Evolutionary conservation across 2,113 vertebrate genomes (phyloP).

Genomic region (Choloepus hoffmanni): DNA sequence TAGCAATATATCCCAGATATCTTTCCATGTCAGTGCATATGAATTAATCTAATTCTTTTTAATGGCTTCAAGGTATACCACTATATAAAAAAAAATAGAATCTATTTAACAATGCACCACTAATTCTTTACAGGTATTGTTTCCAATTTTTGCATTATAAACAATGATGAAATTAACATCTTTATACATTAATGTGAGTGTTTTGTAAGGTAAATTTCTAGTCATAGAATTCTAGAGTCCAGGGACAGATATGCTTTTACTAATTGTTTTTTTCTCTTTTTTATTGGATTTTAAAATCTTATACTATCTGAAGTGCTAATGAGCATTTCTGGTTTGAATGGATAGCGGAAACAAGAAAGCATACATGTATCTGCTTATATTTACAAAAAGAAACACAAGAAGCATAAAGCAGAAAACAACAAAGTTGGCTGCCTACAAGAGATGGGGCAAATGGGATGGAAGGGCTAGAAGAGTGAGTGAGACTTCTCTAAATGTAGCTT

Average conservation of each 20-base stretch:
- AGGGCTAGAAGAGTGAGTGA: not conserved
- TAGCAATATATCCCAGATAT: not conserved
- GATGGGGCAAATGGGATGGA: not conserved
- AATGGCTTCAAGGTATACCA: not conserved
- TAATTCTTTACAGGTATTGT: not conserved
- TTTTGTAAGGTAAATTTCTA: not conserved
- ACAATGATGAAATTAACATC: not conserved
- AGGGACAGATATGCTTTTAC: not conserved
- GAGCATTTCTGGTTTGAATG: not conserved
- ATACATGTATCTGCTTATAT: not conserved
- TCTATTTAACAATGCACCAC: not conserved
- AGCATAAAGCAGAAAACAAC: not conserved
- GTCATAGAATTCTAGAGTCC: not conserved
- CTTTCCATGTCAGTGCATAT: not conserved
- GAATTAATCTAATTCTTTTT: not conserved
- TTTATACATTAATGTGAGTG: not conserved
- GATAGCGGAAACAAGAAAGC: not conserved
- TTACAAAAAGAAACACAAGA: not conserved
- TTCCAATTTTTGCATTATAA: not conserved
- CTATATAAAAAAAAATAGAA: not conserved
- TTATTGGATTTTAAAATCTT: not conserved
- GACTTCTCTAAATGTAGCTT: not conserved
- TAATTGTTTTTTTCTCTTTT: not conserved
- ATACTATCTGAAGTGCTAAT: not conserved
- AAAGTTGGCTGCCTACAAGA: not conserved